phyloP scores from a whole-genome alignment of 2,888 invertebrate species.

The Scaptomyza reducta region DNA sequence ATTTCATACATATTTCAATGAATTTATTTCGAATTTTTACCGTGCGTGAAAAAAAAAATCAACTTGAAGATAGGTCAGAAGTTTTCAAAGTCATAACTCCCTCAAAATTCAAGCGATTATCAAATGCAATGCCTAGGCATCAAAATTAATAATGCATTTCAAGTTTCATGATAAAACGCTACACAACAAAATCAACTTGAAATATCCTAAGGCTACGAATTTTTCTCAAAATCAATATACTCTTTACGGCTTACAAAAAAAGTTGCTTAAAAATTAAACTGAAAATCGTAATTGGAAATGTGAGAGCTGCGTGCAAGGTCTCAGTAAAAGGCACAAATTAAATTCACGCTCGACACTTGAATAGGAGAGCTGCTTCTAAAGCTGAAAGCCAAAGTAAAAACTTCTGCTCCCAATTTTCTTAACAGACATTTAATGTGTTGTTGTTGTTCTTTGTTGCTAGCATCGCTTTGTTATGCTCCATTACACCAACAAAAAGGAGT shows the following conservation, averaged over 20 bases:
- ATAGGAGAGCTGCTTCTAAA: not conserved
- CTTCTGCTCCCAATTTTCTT: conserved; percentile 25
- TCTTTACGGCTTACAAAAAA: not conserved
- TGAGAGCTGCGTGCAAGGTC: conserved; percentile 44
- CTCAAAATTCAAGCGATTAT: too few relatives aligned
- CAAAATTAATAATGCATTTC: too few relatives aligned
- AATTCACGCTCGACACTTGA: conserved; percentile 32
- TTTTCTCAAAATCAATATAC: not conserved
- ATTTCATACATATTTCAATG: too few relatives aligned
- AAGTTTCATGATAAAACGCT: too few relatives aligned
- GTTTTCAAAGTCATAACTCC: too few relatives aligned
- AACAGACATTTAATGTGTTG: conserved; percentile 31
- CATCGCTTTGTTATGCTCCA: conserved; percentile 39
- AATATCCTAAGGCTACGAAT: too few relatives aligned
- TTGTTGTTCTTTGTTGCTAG: conserved; percentile 18
- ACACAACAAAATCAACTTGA: too few relatives aligned
- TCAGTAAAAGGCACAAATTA: conserved; percentile 37
- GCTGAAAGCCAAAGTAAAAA: not conserved
- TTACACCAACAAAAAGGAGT: conserved; percentile 32
- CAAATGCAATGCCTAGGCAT: too few relatives aligned
- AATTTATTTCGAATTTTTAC: too few relatives aligned
- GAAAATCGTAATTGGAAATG: conserved; percentile 69
- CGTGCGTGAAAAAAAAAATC: too few relatives aligned
- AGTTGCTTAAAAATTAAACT: conserved; percentile 17
- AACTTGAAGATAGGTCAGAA: too few relatives aligned